Base-by-base conservation (phyloP, 2,888 invertebrate genomes). In the Tupiocoris notatus region DNA sequence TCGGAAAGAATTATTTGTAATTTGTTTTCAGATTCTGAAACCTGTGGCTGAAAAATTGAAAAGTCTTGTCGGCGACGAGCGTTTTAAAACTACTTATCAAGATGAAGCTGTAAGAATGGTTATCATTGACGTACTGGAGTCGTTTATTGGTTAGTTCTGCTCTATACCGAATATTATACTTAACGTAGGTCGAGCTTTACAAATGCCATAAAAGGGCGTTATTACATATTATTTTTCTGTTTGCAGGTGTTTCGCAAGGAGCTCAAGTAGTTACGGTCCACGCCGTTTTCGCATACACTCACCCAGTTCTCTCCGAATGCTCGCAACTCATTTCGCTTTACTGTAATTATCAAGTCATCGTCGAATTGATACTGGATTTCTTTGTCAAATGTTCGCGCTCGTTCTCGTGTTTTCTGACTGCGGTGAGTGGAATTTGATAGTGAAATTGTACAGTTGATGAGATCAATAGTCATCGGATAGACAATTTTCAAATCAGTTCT, bases 261-360 rank as follows among this genome's bases (percentile, higher is more conserved):
- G 84, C 87, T 1, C 85, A 86, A 78, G 84, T 85, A 65, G 80
- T 84, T 2, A 86, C 86, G 0, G 86, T 86, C 0, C 82, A 84
- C 76, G 81, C 84, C 68, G 82, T 88, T 56, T 91, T 89, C 83
- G 87, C 88, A 81, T 87, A 91, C 83, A 83, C 90, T 12, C 85
- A 86, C 64, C 89, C 89, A 3, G 86, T 92, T 56, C 83, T 94
- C 80, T 87, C 87, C 21, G 90, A 91, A 83, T 84, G 91, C 79
- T 89, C 92, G 0, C 88, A 87, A n/a, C 86, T 94, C 64, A 83
- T 94, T 76, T 90, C 87, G 78, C 83, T 91, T 39, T 94, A 92
- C 83, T 91, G 92, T 84, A 92, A 92, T 84, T 93, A 93, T 83
- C 91, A 91, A 75, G 88, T 90, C 76, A 89, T 95, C 77, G 91